phyloP scores from a whole-genome alignment of 1,140 invertebrate genomes.

The Sinella curviseta region DNA sequence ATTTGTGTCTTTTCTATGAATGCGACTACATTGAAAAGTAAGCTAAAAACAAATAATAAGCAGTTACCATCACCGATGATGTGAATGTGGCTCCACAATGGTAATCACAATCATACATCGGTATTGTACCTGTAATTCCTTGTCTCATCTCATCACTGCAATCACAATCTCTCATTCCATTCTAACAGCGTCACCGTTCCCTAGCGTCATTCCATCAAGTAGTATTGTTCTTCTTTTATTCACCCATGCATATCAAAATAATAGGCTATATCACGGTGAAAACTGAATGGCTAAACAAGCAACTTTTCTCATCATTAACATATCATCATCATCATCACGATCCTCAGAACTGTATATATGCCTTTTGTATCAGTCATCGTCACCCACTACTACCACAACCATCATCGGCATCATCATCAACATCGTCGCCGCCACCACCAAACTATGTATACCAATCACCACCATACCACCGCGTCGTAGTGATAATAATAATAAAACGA shows the following conservation, averaged over 20 bases:
- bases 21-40: too few species aligned
- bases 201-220: not conserved
- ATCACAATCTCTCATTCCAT: not conserved
- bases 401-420: not conserved
- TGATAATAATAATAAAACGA: too few species aligned
- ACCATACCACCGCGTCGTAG: too few species aligned
- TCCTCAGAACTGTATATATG: not conserved
- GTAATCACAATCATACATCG: too few species aligned
- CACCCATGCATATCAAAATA: conserved; percentile 1
- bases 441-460: too few species aligned
- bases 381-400: not conserved
- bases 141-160: too few species aligned
- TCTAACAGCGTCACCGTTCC: not conserved
- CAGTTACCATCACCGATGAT: too few species aligned
- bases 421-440: not conserved
- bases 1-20: too few species aligned
- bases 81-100: too few species aligned
- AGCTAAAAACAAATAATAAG: too few species aligned
- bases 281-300: not conserved
- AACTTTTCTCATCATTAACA: not conserved
- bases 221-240: not conserved
- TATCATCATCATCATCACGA: not conserved
- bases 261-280: not conserved
- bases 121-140: too few species aligned
- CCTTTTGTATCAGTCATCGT: not conserved